Conservation (phyloP, 2,113 vertebrate species). For the Corythoichthys intestinalis region DNA sequence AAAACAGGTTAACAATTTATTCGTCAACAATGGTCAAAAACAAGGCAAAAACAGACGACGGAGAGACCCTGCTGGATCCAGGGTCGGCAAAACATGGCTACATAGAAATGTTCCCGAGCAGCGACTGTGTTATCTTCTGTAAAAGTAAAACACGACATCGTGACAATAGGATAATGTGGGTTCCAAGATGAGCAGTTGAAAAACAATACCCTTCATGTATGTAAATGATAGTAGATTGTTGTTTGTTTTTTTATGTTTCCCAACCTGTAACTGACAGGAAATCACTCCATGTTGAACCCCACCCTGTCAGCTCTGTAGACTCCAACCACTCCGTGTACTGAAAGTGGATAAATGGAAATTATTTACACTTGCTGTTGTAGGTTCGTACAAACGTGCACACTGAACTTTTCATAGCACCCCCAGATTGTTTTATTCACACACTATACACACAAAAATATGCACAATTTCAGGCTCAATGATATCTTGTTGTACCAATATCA, state of each 20-base stretch:
- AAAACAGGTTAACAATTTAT: no score
- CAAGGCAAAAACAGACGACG: no score
- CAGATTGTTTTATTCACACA: not conserved
- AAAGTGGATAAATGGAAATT: not conserved
- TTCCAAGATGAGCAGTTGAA: no score
- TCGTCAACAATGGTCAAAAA: no score
- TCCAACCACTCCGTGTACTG: not conserved
- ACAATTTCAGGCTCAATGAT: constrained; percentile 31
- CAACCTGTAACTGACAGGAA: not conserved
- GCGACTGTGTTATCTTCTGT: no score
- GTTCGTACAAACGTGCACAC: not conserved
- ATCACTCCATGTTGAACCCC: not conserved
- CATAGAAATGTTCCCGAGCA: no score
- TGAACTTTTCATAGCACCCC: not conserved
- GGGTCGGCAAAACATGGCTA: no score
- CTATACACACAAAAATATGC: not conserved
- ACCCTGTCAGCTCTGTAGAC: not conserved
- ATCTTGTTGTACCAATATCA: constrained; percentile 40
- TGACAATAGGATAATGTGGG: no score
- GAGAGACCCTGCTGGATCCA: no score
- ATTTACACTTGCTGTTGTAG: not conserved
- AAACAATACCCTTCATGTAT: no score
- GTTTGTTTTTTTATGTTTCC: not conserved
- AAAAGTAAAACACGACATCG: no score
- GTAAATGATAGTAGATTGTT: not conserved